Evolutionary conservation across 2,113 vertebrate genomes (phyloP).

Genomic region (human (Homo sapiens)): DNA sequence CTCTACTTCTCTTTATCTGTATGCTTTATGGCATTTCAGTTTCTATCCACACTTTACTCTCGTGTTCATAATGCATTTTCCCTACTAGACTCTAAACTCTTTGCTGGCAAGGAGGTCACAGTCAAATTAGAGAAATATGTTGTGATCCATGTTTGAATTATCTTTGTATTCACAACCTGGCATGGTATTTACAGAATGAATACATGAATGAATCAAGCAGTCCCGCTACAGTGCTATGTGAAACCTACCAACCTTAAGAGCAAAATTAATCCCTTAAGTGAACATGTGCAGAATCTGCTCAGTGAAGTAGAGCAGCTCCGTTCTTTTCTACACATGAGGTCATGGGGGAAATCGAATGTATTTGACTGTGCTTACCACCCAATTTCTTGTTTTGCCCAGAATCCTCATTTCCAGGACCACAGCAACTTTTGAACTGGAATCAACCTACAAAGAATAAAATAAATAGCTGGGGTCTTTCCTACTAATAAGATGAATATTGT

Average conservation of each 20-base stretch:
- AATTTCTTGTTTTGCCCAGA: not conserved
- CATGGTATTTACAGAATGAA: not conserved
- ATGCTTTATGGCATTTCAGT: not conserved
- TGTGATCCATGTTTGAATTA: not conserved
- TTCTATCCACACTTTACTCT: not conserved
- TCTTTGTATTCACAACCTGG: not conserved
- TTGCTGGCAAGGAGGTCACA: not conserved
- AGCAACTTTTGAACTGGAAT: conserved; percentile 5
- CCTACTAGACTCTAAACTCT: not conserved
- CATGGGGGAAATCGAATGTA: not conserved
- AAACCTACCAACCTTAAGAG: not conserved
- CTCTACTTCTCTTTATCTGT: not conserved
- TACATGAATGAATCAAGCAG: not conserved
- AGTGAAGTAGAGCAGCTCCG: not conserved
- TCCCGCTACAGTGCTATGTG: not conserved
- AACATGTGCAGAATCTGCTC: not conserved
- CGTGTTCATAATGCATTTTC: not conserved
- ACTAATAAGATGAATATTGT: not conserved
- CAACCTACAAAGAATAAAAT: conserved; percentile 25
- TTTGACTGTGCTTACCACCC: not conserved
- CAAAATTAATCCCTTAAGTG: not conserved
- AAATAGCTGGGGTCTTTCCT: not conserved
- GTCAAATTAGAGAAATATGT: not conserved
- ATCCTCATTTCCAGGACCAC: not conserved
- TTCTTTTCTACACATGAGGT: not conserved